Evolutionary conservation across 23 tunicate species (phyloP).

Genomic region (Styela plicata): DNA sequence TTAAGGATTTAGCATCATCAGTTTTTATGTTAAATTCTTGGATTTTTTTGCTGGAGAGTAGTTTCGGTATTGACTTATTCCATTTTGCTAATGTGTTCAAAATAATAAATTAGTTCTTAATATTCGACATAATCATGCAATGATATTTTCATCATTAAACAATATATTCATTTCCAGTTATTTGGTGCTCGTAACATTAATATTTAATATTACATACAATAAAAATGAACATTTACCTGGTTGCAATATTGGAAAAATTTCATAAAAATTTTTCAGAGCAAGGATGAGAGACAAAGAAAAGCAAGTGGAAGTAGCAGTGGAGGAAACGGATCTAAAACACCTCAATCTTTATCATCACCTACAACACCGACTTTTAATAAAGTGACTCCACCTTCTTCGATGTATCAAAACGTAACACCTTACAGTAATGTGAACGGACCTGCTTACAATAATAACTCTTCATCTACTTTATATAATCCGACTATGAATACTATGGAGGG

Average conservation of each 20-base stretch:
- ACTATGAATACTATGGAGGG: constrained; percentile 5
- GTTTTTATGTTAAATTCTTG: too few relatives aligned
- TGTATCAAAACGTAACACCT: constrained; percentile 20
- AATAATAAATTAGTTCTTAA: too few relatives aligned
- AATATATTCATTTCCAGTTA: background rate
- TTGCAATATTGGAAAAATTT: background rate
- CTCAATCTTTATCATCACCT: constrained; percentile 15
- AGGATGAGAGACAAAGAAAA: constrained; percentile 31
- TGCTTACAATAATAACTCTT: constrained; percentile 20
- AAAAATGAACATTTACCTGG: background rate
- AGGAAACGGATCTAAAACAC: constrained; percentile 24
- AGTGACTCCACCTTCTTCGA: background rate
- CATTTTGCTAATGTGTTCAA: too few relatives aligned
- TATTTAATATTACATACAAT: background rate
- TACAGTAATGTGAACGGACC: constrained; percentile 16
- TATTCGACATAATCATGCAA: too few relatives aligned
- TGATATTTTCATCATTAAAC: background rate
- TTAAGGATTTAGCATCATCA: too few relatives aligned
- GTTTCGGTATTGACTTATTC: too few relatives aligned
- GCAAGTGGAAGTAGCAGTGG: constrained; percentile 29
- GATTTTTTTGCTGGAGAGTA: too few relatives aligned
- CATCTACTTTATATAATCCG: constrained; percentile 11
- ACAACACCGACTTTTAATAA: constrained; percentile 19
- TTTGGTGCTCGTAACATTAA: background rate
- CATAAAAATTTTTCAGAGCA: constrained; percentile 21